These are phyloP conservation scores for Mastomys natalensis DNA, from an alignment of 2,113 vertebrate genomes.

Conservation along the genomic window DNA sequence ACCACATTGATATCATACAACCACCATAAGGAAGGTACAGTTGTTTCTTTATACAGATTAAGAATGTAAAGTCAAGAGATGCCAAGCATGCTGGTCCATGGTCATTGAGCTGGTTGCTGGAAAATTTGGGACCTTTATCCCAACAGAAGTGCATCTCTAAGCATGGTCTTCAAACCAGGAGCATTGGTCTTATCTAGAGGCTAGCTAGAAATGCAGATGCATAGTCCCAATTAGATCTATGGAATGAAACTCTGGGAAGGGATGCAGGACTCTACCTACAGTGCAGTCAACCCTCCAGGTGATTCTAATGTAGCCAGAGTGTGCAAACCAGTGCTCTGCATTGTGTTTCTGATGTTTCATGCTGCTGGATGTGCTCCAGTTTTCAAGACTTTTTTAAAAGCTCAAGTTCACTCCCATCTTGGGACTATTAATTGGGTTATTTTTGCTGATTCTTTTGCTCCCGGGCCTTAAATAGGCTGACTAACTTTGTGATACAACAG, in stretches of 20 bases:
- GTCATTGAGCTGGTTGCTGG: background rate
- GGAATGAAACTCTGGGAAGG: background rate
- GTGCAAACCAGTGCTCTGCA: background rate
- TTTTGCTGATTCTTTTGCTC: too few relatives aligned
- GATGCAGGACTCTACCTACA: background rate
- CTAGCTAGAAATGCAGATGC: conserved; percentile 27
- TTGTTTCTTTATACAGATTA: conserved; percentile 1
- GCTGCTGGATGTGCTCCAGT: conserved; percentile 47
- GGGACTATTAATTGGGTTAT: too few relatives aligned
- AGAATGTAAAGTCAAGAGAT: conserved; percentile 16
- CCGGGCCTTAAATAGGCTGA: too few relatives aligned
- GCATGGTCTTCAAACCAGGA: background rate
- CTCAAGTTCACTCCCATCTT: conserved; percentile 63
- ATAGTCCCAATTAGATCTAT: background rate
- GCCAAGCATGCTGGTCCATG: background rate
- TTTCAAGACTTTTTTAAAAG: conserved; percentile 44
- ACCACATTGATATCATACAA: background rate
- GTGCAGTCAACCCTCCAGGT: background rate
- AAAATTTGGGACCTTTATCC: background rate
- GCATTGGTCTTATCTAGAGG: background rate
- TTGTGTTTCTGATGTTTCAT: background rate
- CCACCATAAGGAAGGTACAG: background rate
- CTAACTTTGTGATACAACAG: too few relatives aligned
- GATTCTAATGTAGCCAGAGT: background rate
- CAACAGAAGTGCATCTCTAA: background rate